Evolutionary conservation across 1,140 invertebrate genomes (phyloP), one percentile per base, ranked within the genome.

Genomic region (Apis florea): DNA sequence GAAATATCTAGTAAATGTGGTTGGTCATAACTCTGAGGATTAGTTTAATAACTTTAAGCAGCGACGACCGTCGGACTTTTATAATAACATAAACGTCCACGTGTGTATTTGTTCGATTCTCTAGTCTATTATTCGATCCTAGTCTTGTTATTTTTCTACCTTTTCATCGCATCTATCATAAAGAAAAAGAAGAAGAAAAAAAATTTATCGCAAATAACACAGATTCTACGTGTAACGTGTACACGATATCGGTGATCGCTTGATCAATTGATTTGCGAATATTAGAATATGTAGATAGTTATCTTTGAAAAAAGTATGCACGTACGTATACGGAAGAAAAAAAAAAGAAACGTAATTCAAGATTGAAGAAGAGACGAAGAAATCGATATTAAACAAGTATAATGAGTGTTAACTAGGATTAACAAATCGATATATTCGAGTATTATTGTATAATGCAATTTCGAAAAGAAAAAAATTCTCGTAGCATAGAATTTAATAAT

Each of bases 121-220:
- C 82, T 76, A 72, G 69, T 83, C 80, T 83, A 72, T 82, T 83
- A 72, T 82, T 79, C 83, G 76, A 87, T 84, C 83, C 75, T 85
- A 89, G 79, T 84, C 84, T 89, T 81, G 83, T 88, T 89, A 87
- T 89, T 89, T 89, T 89, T 89, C 64, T 89, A 89, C 87, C 79
- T 87, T 89, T 89, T 83, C 85, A 87, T 84, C 51, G 79, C 79
- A 72, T 75, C 76, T 72, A 68, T 75, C 73, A 6, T 40, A 40
- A 40, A 40, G 31, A 40, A 40, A 40, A 40, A 40, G 49, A 31
- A 66, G 24, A 66, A 24, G 49, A 53, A 53, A 56, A 58, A 58
- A 19, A 8, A 63, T 15, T 9, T 40, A 40, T 40, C 15, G 51
- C 4, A 53, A 59, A 54, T 17, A 54, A 17, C 49, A 69, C 40